Conservation (phyloP, 2,113 vertebrate species). For the Nothocercus julius region DNA sequence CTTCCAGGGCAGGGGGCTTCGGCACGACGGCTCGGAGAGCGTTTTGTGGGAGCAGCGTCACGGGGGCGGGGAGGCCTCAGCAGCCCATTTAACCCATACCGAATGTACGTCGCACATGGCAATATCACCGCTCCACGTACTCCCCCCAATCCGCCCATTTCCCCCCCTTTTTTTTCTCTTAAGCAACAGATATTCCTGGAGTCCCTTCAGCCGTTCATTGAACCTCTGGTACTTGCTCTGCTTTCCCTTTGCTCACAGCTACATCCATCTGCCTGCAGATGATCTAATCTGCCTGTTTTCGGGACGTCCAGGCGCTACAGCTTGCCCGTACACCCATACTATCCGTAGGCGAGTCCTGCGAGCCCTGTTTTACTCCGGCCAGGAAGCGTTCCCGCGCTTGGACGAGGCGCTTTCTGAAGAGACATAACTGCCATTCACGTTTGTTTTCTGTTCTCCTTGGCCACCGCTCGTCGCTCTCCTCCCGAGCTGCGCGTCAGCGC, state of each 20-base stretch:
- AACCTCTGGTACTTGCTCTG: background rate
- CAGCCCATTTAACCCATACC: background rate
- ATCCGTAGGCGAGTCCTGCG: background rate
- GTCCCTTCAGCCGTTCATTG: background rate
- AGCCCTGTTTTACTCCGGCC: background rate
- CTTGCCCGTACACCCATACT: background rate
- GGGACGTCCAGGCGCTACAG: background rate
- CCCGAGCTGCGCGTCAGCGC: constrained; percentile 19
- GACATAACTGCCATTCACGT: constrained; percentile 1
- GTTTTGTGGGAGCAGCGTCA: background rate
- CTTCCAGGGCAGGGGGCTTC: constrained; percentile 15
- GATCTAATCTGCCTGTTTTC: background rate
- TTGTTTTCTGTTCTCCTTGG: constrained; percentile 67
- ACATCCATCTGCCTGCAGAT: background rate
- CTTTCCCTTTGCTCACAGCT: background rate
- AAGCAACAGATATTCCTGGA: background rate
- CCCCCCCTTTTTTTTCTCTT: background rate
- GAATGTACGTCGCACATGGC: background rate
- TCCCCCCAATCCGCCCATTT: background rate
- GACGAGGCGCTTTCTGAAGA: background rate
- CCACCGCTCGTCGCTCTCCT: constrained; percentile 31
- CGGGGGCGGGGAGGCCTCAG: background rate
- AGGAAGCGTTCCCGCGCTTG: background rate
- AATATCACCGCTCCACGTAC: background rate
- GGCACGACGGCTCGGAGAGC: background rate